phyloP scores from a whole-genome alignment of 2,888 invertebrate species.

The Tetragonula carbonaria region DNA sequence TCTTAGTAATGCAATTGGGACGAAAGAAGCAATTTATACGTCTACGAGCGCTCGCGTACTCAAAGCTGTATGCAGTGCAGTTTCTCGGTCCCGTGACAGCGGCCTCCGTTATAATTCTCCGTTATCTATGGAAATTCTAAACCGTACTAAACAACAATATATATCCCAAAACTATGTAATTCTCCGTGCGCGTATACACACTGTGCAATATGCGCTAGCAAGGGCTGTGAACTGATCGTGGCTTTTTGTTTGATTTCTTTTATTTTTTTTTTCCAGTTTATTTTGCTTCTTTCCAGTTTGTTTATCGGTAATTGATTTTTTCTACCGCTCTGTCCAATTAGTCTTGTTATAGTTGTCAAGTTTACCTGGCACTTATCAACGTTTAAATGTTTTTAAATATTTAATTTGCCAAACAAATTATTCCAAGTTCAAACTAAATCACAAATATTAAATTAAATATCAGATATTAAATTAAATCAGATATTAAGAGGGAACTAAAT shows the following conservation, averaged over 20 bases:
- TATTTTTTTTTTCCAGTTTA: background rate
- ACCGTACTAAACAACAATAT: slow-evolving; percentile 82
- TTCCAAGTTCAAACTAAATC: background rate
- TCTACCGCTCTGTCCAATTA: background rate
- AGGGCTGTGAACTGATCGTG: slow-evolving; percentile 61
- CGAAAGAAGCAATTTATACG: slow-evolving; percentile 64
- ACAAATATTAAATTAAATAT: background rate
- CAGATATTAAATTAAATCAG: background rate
- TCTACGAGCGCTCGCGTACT: slow-evolving; percentile 60
- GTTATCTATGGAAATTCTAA: slow-evolving; percentile 83
- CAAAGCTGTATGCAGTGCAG: slow-evolving; percentile 68
- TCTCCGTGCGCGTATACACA: slow-evolving; percentile 73
- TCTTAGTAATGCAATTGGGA: slow-evolving; percentile 38
- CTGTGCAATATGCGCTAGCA: slow-evolving; percentile 73
- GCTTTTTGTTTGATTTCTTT: slow-evolving; percentile 58
- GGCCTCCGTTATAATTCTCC: slow-evolving; percentile 81
- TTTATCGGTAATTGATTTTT: background rate
- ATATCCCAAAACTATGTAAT: slow-evolving; percentile 82
- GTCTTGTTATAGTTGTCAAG: no score
- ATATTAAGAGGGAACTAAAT: background rate
- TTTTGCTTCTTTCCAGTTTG: background rate
- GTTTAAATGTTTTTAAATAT: background rate
- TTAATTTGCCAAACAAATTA: background rate
- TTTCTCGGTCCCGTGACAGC: slow-evolving; percentile 76
- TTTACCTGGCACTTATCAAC: background rate